A percentile compares a stretch with the other conserved stretches of the same genome.
phyloP scores from a whole-genome alignment of 2,888 invertebrate species.

The Xylota sylvarum region DNA sequence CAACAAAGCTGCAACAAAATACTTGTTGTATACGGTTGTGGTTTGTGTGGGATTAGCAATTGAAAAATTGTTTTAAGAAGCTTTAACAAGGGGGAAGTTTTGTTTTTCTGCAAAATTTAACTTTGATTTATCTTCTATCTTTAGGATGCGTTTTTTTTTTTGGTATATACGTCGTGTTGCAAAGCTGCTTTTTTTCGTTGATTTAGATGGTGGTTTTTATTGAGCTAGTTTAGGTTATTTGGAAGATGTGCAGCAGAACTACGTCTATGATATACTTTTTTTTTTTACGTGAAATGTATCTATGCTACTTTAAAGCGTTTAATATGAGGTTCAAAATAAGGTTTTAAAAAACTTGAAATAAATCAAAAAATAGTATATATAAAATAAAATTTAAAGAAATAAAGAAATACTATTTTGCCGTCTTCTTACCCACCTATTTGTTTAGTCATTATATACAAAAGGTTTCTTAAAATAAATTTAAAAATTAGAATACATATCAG shows the following conservation, averaged over 20 bases:
- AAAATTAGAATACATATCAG: conserved; percentile 29
- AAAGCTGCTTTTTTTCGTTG: conserved; percentile 76
- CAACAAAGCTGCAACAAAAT: conserved; percentile 64
- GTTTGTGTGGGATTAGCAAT: conserved; percentile 41
- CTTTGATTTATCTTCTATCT: conserved; percentile 19
- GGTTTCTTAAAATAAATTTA: conserved; percentile 32
- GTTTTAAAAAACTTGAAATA: too few species aligned
- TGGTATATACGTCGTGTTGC: conserved; percentile 76
- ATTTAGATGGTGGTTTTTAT: conserved; percentile 39
- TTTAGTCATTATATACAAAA: conserved; percentile 31
- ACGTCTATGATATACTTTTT: conserved; percentile 18
- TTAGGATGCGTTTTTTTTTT: conserved; percentile 13
- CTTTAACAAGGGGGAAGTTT: conserved; percentile 15
- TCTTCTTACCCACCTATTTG: conserved; percentile 55
- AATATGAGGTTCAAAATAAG: conserved; percentile 34
- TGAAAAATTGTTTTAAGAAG: conserved; percentile 47
- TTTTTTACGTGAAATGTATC: conserved; percentile 16
- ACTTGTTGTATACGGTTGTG: conserved; percentile 24
- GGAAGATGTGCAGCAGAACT: conserved; percentile 51
- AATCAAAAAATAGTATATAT: conserved; percentile 3
- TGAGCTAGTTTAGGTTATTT: not conserved
- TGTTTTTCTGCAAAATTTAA: conserved; percentile 3
- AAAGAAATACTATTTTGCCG: conserved; percentile 17
- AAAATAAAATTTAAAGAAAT: conserved; percentile 11
- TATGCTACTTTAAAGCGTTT: conserved; percentile 61